These are phyloP conservation scores for Athene noctua DNA, from an alignment of 2,113 vertebrate genomes.

Conservation along the genomic window DNA sequence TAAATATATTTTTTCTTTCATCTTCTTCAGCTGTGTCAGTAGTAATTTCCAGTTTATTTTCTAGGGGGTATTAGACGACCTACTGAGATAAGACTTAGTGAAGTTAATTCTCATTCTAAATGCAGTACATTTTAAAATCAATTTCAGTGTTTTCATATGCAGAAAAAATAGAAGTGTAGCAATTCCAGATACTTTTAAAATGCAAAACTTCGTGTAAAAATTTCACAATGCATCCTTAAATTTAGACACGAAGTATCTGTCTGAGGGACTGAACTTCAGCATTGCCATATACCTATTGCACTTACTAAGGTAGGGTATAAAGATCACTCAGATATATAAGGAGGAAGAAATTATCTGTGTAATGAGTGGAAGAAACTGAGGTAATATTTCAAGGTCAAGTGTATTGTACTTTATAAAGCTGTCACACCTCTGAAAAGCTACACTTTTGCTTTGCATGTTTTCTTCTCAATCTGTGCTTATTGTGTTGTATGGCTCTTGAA, in stretches of 20 bases:
- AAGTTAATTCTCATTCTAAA: conserved; percentile 32
- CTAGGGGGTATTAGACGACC: not conserved
- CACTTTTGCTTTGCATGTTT: not conserved
- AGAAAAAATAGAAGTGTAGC: not conserved
- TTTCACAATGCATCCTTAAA: not conserved
- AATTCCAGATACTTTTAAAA: not conserved
- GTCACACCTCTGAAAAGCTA: not conserved
- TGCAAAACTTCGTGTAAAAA: not conserved
- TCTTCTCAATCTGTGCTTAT: not conserved
- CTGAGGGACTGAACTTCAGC: not conserved
- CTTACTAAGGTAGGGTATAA: not conserved
- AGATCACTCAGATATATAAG: not conserved
- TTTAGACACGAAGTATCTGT: not conserved
- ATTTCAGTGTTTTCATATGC: not conserved
- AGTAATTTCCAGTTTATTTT: conserved; percentile 29
- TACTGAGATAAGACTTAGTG: not conserved
- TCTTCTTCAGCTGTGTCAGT: not conserved
- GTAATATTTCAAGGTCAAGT: not conserved
- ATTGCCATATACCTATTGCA: not conserved
- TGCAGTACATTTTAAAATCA: not conserved
- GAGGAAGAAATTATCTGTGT: not conserved
- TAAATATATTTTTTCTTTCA: not conserved
- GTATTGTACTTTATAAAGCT: not conserved
- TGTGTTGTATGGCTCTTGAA: not conserved
- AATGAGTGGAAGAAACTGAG: not conserved